Base-by-base conservation (phyloP, 2,797 vertebrate genomes). In the Corythornis leucogaster region DNA sequence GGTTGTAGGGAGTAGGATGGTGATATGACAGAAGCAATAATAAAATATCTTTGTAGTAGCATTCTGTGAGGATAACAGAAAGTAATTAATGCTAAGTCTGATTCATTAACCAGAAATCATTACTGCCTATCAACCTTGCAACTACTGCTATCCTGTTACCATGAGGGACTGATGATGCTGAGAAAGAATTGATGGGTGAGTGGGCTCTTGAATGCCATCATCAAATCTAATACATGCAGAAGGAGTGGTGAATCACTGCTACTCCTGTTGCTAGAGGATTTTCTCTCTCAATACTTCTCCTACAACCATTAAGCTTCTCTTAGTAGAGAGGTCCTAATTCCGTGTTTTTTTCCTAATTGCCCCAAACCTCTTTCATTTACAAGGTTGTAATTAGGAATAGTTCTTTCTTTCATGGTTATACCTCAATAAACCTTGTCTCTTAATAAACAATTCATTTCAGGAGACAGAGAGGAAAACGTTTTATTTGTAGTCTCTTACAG, bases 1-100 rank as follows among this genome's bases (percentile, higher is more conserved):
- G 63, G 66, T 21, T 93, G 90, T 91, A 94, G 66, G 61, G 63
- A 93, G 92, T 77, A 93, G 61, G n/a, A 80, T 79, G 38, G 76
- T 82, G 77, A 57, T 80, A 83, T 90, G 75, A 87, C 83, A 93
- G 61, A 92, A 91, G 57, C 74, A 75, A 59, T 76, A 71, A 89
- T 80, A 68, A 94, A 93, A 81, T 64, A 46, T 28, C 73, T 80
- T 82, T 79, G 33, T 75, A 19, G 46, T 26, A 38, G 69, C 15
- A 50, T 53, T 91, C 64, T 54, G 12, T 76, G 66, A 94, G 77
- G 57, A 68, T 50, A 85, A 67, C 22, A 64, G 77, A 80, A 77
- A 95, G 66, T 74, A 91, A 95, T 93, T 93, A 75, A 67, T 74
- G 45, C 33, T 50, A 30, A 70, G 64, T 25, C 61, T 88, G 58